Base-by-base conservation (phyloP, 1,140 invertebrate species). In the Trichomalopsis sarcophagae region DNA sequence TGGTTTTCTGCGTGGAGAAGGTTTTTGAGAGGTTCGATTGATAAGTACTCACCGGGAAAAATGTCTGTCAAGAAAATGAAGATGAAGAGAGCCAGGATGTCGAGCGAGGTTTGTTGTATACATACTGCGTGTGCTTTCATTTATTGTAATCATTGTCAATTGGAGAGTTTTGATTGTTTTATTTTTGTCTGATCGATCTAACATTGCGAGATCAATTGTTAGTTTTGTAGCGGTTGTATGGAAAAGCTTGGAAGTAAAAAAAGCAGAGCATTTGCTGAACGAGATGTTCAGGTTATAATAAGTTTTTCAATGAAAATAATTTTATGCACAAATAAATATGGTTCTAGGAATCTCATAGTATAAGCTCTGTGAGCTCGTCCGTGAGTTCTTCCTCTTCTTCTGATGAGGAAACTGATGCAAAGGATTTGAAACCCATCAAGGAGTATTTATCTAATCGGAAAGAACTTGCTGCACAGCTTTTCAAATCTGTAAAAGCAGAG, bases 391-490 rank as follows among this genome's bases (percentile, higher is more conserved):
- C 89, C 3, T 89, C 89, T 2, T 89, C 36, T 68, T 86, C 90
- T 33, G 92, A 93, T 55, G 91, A 91, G 30, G 92, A 93, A 85
- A 88, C 88, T 30, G 91, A 92, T 87, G 86, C 86, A 44, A 86
- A 88, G 80, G 89, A 92, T 89, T 88, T 93, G n/a, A 93, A 93
- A 88, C 90, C 92, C 17, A 92, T 93, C 10, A 93, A 91, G 80
- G 92, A 93, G 69, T 93, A 93, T 88, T 80, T 93, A 4, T 87
- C 84, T 4, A 87, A 93, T 88, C 89, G 92, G 4, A 90, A 82
- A 83, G 91, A 93, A 88, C 81, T 93, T 36, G 89, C 91, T 68
- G 84, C 88, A 10, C 92, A 93, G 87, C 88, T 93, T 80, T 93
- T 93, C 81, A 92, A 91, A 87, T 93, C 93, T 69, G 92, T 93